Evolutionary conservation across 2,888 invertebrate species (phyloP).

Genomic region (Agapostemon virescens): DNA sequence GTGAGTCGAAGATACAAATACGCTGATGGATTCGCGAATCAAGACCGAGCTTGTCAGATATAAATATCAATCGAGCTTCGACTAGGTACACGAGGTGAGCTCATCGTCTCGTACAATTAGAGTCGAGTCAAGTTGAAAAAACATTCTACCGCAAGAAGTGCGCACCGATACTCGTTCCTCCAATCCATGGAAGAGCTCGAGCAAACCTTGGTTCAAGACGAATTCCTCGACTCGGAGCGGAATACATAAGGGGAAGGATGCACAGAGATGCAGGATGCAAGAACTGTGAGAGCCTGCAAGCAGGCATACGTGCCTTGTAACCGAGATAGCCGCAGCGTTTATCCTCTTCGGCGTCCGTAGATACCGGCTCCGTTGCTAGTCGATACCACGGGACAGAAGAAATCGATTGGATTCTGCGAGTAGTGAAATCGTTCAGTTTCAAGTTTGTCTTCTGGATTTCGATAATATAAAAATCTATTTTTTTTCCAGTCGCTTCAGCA

Average conservation of each 20-base stretch:
- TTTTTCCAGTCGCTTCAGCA: too few relatives aligned
- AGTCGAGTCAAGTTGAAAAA: background rate
- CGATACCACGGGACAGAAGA: constrained; percentile 45
- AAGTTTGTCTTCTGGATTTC: background rate
- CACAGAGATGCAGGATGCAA: constrained; percentile 61
- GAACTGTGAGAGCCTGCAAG: constrained; percentile 68
- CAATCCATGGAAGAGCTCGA: constrained; percentile 53
- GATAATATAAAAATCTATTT: background rate
- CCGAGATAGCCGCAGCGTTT: constrained; percentile 66
- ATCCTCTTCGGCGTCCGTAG: constrained; percentile 51
- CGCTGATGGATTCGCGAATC: background rate
- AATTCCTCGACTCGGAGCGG: constrained; percentile 50
- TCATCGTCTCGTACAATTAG: background rate
- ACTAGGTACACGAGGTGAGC: background rate
- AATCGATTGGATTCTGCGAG: constrained; percentile 33
- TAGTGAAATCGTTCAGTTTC: constrained; percentile 30
- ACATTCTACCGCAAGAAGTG: constrained; percentile 12
- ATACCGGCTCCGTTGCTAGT: constrained; percentile 51
- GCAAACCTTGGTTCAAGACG: constrained; percentile 52
- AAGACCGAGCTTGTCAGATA: background rate
- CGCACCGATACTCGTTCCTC: constrained; percentile 34
- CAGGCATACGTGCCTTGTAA: constrained; percentile 75
- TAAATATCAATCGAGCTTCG: background rate
- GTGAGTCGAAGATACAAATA: background rate
- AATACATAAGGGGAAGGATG: constrained; percentile 54